phyloP scores from a whole-genome alignment of 2,888 invertebrate species.

The Linhomoeus sp. region DNA sequence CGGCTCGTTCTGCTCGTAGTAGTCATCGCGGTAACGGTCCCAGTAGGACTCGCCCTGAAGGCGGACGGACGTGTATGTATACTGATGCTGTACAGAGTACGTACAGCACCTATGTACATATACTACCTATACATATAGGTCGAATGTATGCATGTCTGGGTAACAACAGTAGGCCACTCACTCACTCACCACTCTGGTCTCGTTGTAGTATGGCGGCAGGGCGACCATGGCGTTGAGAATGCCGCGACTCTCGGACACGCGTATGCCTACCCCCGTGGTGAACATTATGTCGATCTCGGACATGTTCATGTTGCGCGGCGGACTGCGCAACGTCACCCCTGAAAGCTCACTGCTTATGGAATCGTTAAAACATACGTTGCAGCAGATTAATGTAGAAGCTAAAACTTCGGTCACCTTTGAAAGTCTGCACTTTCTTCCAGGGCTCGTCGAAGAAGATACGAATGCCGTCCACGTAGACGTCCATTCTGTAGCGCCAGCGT shows the following conservation, averaged over 20 bases:
- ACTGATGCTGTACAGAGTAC: too few relatives aligned
- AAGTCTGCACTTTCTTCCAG: constrained; percentile 68
- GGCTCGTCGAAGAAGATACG: constrained; percentile 67
- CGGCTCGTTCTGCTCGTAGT: too few relatives aligned
- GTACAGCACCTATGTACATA: too few relatives aligned
- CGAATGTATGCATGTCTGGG: too few relatives aligned
- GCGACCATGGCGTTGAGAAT: constrained; percentile 42
- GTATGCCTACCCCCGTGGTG: constrained; percentile 73
- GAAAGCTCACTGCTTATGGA: constrained; percentile 1
- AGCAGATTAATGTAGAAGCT: too few relatives aligned
- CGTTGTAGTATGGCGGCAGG: constrained; percentile 33
- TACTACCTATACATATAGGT: too few relatives aligned
- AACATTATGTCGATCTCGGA: constrained; percentile 87
- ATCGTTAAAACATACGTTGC: too few relatives aligned
- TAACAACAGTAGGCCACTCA: neutral
- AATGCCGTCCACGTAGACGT: constrained; percentile 67
- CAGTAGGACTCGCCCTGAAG: too few relatives aligned
- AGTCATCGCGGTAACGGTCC: too few relatives aligned
- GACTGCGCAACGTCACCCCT: constrained; percentile 73
- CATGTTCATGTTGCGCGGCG: constrained; percentile 69
- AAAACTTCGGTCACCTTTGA: constrained; percentile 55
- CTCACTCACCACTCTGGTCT: constrained; percentile 59
- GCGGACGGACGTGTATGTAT: too few relatives aligned
- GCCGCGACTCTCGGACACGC: constrained; percentile 68
- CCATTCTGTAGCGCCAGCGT: constrained; percentile 69